Conservation (phyloP, 1,140 invertebrate genomes). For the Arctopsyche grandis region DNA sequence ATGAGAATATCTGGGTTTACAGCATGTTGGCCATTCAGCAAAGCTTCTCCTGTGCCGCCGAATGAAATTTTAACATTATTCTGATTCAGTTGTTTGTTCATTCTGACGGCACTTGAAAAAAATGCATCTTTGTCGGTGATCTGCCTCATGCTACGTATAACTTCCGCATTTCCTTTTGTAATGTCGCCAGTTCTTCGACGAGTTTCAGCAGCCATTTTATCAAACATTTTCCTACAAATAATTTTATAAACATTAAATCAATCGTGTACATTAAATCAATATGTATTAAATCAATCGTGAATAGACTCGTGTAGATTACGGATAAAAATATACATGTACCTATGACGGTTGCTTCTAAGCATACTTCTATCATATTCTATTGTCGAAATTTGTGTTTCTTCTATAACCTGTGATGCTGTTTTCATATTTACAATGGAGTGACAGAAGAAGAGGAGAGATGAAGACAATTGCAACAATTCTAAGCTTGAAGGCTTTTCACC, state of each 20-base stretch:
- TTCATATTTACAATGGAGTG: conserved; percentile 59
- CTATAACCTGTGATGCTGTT: conserved; percentile 57
- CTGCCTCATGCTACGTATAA: conserved; percentile 45
- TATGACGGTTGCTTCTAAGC: conserved; percentile 50
- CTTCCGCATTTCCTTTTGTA: conserved; percentile 46
- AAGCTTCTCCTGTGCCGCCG: conserved; percentile 18
- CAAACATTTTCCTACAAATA: conserved; percentile 50
- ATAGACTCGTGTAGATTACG: not conserved
- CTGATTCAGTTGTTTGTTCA: conserved; percentile 53
- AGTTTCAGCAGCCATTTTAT: conserved; percentile 51
- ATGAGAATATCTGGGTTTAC: conserved; percentile 42
- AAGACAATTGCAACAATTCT: conserved; percentile 58
- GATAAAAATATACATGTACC: conserved; percentile 38
- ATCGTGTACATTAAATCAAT: too few species aligned
- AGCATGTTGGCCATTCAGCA: conserved; percentile 38
- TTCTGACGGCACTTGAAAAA: conserved; percentile 47
- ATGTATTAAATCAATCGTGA: too few species aligned
- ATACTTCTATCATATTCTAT: conserved; percentile 39
- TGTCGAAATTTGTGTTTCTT: conserved; percentile 57
- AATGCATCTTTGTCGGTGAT: conserved; percentile 53
- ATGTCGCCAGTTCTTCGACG: conserved; percentile 38
- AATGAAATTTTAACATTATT: conserved; percentile 47
- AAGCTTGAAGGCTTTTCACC: conserved; percentile 41
- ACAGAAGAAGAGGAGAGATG: conserved; percentile 60
- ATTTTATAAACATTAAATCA: not conserved